These are phyloP conservation scores for Donacobius atricapilla DNA, from an alignment of 2,113 vertebrate species.

Conservation along the genomic window DNA sequence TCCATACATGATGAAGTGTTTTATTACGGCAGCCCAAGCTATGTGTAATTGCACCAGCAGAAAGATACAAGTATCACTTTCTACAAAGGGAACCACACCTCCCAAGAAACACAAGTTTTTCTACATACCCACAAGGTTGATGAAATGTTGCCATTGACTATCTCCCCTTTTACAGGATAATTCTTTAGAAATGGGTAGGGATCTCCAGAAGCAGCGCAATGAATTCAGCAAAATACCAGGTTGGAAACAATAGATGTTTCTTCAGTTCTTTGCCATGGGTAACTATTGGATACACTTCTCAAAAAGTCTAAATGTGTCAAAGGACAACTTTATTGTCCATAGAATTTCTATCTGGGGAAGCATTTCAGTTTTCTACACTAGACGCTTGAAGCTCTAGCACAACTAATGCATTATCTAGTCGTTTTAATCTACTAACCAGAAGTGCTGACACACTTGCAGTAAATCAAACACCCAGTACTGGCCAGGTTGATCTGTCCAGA, in stretches of 20 bases:
- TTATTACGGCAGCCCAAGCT: neutral
- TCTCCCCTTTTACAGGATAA: neutral
- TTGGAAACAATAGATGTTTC: neutral
- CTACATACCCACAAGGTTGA: neutral
- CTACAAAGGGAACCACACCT: neutral
- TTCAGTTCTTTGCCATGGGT: neutral
- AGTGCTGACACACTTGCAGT: neutral
- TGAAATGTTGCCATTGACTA: neutral
- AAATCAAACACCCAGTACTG: neutral
- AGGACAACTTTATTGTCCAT: neutral
- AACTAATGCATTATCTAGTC: neutral
- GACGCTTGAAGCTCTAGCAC: neutral
- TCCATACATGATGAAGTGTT: neutral
- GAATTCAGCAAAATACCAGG: neutral
- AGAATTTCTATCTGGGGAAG: neutral
- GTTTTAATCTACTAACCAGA: neutral
- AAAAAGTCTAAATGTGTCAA: neutral
- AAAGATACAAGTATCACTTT: neutral
- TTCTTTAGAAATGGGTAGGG: neutral
- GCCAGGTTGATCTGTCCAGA: neutral
- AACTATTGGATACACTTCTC: neutral
- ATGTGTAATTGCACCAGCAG: neutral
- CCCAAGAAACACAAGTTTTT: neutral
- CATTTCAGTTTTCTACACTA: neutral
- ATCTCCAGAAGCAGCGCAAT: neutral